Base-by-base conservation (phyloP, 1,140 invertebrate genomes). In the Polypedilum pembai region DNA sequence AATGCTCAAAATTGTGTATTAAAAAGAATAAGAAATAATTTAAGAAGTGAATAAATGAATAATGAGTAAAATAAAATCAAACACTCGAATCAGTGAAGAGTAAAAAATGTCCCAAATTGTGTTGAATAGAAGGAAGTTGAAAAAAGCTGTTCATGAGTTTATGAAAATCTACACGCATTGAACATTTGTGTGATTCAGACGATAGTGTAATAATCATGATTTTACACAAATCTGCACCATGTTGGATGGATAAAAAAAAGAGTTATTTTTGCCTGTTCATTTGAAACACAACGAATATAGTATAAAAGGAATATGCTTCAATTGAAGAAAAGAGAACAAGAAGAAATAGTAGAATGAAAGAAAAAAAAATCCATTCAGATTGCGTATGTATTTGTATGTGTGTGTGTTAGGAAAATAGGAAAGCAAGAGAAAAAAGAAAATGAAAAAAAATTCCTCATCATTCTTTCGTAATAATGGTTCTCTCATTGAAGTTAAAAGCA, bases 301-400 rank as follows among this genome's bases (percentile, higher is more conserved):
- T 33, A 33, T n/a, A 56, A 56, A 56, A 56, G 45, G 45, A 56
- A 56, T 56, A 56, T 56, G 45, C 45, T 56, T 56, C 45, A 56
- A 56, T 56, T 56, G 45, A 56, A 45, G 15, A 56, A 56, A 56
- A n/a, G 45, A 56, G n/a, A 56, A 56, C 10, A 56, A 56, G 45
- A 56, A 15, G 45, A 56, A n/a, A 56, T 56, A 56, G 45, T 56
- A n/a, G n/a, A 56, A 15, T n/a, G 45, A 56, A n/a, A 56, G 41
- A 56, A 12, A 56, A 56, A 56, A 56, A 56, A 56, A 56, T 56
- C 45, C 45, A 56, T 56, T 56, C 12, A 56, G 45, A 56, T 56
- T n/a, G 45, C 12, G 45, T 15, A 56, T 56, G 45, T 56, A 56
- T 56, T 12, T 56, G 45, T 33, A 33, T n/a, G 45, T 15, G 45